phyloP scores from a whole-genome alignment of 2,113 vertebrate genomes.

The Stigmatopora nigra region DNA sequence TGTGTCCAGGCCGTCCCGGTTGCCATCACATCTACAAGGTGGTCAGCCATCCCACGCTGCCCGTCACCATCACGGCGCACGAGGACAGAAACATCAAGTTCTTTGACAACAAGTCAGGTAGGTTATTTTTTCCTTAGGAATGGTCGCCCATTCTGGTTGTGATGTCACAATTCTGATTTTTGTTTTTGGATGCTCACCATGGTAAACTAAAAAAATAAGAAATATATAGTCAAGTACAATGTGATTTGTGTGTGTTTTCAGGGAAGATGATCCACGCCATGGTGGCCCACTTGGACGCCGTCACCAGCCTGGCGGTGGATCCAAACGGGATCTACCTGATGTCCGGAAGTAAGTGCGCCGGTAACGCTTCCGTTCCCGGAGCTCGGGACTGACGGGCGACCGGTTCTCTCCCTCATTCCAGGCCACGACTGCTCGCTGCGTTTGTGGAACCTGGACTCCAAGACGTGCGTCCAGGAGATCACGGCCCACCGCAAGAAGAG shows the following conservation, averaged over 20 bases:
- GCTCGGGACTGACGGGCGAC: neutral
- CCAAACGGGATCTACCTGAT: slow-evolving; percentile 99
- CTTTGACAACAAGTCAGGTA: slow-evolving; percentile 98
- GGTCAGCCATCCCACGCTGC: slow-evolving; percentile 96
- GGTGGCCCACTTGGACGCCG: slow-evolving; percentile 98
- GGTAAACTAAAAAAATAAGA: too few relatives aligned
- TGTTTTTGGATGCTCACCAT: too few relatives aligned
- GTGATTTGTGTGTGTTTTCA: slow-evolving; percentile 42
- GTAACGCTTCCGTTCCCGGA: too few relatives aligned
- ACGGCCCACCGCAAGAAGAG: slow-evolving; percentile 98
- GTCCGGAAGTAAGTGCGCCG: slow-evolving; percentile 91
- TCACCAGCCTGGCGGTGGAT: slow-evolving; percentile 96
- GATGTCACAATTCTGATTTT: too few relatives aligned
- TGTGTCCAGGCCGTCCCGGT: slow-evolving; percentile 72
- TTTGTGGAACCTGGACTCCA: slow-evolving; percentile 98
- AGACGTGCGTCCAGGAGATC: slow-evolving; percentile 98
- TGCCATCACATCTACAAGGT: slow-evolving; percentile 91
- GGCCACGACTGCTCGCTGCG: slow-evolving; percentile 98
- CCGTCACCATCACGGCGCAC: slow-evolving; percentile 93
- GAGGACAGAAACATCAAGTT: slow-evolving; percentile 98
- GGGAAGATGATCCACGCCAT: slow-evolving; percentile 97
- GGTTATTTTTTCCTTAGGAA: too few relatives aligned
- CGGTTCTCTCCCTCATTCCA: slow-evolving; percentile 38
- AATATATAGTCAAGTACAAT: too few relatives aligned
- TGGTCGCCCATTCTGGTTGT: too few relatives aligned